A percentile compares a stretch with the other conserved stretches of the same genome.
These are phyloP conservation scores for Cactoblastis cactorum DNA, from an alignment of 2,888 invertebrate species.

Conservation along the genomic window DNA sequence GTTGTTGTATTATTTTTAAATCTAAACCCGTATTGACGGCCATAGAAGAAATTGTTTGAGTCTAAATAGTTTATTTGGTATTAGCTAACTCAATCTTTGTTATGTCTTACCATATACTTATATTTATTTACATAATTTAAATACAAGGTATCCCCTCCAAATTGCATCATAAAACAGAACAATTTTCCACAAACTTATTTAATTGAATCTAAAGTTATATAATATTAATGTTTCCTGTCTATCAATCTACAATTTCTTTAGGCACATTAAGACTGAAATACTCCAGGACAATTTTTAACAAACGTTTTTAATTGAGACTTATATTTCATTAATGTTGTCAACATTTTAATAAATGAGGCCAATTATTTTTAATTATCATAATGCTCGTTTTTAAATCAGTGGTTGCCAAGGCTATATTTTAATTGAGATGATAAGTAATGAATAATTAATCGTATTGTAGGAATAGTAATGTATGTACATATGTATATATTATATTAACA, in stretches of 20 bases:
- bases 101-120: no score
- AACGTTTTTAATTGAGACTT: constrained; percentile 1
- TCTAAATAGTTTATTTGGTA: no score
- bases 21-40: no score
- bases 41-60: no score
- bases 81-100: no score
- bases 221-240: no score
- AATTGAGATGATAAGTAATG: neutral
- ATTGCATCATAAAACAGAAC: no score
- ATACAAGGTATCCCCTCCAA: no score
- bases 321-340: neutral
- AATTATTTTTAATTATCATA: neutral
- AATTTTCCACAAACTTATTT: no score
- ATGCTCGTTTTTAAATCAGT: neutral
- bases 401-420: neutral
- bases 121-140: neutral
- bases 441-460: neutral
- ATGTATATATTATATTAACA: neutral
- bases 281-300: neutral
- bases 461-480: neutral
- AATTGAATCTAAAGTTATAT: no score
- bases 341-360: neutral
- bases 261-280: neutral
- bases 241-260: neutral
- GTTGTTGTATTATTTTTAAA: no score